Evolutionary conservation across 2,113 vertebrate genomes (phyloP).

Genomic region (Odontophorus gujanensis): DNA sequence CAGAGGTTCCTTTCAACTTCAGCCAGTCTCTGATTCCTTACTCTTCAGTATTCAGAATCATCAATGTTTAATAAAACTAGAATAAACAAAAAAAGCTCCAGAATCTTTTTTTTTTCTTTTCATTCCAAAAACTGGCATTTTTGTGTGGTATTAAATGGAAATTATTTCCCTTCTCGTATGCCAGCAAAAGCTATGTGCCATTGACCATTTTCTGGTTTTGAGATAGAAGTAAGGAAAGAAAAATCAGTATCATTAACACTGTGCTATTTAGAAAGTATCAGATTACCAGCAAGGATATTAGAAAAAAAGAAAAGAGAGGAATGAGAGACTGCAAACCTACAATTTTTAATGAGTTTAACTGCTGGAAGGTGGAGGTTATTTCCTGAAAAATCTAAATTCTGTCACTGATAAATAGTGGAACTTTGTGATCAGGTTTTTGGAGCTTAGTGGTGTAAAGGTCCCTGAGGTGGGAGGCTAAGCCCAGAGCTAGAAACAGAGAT

Average conservation of each 20-base stretch:
- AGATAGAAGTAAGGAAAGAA: background rate
- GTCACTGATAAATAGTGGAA: accelerated
- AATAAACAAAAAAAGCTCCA: background rate
- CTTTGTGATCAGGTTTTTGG: background rate
- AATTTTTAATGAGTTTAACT: background rate
- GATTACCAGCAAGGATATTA: background rate
- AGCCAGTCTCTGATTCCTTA: background rate
- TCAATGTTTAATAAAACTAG: background rate
- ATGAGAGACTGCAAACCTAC: background rate
- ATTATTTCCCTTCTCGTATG: background rate
- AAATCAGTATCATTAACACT: background rate
- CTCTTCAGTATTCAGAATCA: background rate
- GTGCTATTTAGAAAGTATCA: background rate
- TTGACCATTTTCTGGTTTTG: background rate
- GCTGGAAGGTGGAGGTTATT: background rate
- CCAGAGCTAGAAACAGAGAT: background rate
- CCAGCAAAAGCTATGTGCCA: background rate
- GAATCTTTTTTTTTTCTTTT: too few relatives aligned
- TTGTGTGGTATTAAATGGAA: background rate
- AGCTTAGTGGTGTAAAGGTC: background rate
- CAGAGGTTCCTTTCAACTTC: background rate
- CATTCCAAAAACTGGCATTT: background rate
- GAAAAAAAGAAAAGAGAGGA: background rate
- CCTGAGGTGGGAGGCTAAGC: background rate
- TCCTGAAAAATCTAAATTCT: background rate